These are phyloP conservation scores for Adelphocoris suturalis DNA, from an alignment of 2,888 invertebrate species.

Conservation along the genomic window DNA sequence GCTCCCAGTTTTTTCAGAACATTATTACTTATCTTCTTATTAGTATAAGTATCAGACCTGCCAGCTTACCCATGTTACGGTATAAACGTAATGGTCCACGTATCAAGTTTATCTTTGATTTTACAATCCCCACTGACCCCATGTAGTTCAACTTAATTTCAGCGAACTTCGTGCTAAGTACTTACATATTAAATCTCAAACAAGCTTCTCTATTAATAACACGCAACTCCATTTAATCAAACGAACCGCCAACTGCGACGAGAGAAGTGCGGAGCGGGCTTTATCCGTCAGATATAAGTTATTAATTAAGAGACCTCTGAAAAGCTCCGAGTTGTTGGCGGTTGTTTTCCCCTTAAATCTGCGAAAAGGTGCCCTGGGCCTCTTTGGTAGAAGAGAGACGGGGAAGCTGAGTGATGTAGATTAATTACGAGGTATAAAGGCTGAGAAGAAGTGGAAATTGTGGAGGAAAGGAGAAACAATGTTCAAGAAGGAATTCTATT, in stretches of 20 bases:
- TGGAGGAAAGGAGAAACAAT: constrained; percentile 21
- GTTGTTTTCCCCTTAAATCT: background rate
- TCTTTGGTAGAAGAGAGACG: background rate
- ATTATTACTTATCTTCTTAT: too few species aligned
- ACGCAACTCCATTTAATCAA: background rate
- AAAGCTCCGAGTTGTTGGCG: constrained; percentile 43
- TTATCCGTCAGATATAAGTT: constrained; percentile 16
- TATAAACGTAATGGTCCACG: too few species aligned
- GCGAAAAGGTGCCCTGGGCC: constrained; percentile 21
- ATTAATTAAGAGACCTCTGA: constrained; percentile 31
- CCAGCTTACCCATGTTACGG: too few species aligned
- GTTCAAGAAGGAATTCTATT: constrained; percentile 13
- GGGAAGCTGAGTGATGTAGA: constrained; percentile 40
- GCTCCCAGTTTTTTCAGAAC: too few species aligned
- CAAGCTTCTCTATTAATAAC: constrained; percentile 1
- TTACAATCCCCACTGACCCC: too few species aligned
- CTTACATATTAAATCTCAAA: background rate
- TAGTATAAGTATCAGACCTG: too few species aligned
- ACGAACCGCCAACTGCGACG: background rate
- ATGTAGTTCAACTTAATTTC: too few species aligned
- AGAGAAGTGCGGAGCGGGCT: background rate
- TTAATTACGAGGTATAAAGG: constrained; percentile 45
- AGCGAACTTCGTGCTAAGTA: background rate
- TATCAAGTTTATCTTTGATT: too few species aligned
- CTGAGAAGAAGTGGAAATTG: constrained; percentile 38